Base-by-base conservation (phyloP, 2,797 vertebrate species). In the Trematomus bernacchii region DNA sequence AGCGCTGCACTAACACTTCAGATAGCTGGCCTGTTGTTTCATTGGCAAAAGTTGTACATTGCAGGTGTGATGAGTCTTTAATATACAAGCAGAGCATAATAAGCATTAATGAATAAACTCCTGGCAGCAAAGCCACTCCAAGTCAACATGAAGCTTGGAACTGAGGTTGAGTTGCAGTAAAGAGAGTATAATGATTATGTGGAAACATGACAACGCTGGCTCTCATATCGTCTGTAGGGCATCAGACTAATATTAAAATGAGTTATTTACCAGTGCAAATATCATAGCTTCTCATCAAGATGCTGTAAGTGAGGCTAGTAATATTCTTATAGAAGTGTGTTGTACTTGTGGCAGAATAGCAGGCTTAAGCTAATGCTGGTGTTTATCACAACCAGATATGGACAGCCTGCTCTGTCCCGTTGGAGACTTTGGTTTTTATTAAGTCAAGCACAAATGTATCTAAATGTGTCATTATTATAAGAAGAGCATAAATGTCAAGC, bases 291-390 rank as follows among this genome's bases (percentile, higher is more conserved):
- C 77, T 30, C 37, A 60, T 78, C 7, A 33, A 15, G 23, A 72
- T 51, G 51, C 10, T 4, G 10, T 27, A 52, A 52, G 18, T 6
- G 4, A 60, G 30, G 71, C 68, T 76, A 73, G 51, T 70, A 14
- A 64, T 50, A 54, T 51, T 76, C 37, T 62, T 18, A 59, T 11
- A 66, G 62, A 23, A 15, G 47, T 68, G 57, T 75, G 66, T 65
- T 70, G 65, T 69, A 72, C 21, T 65, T 46, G 16, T 67, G 40
- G 46, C 18, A 65, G 69, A 66, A 66, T 7, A 60, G 61, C 67
- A 75, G 61, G 70, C 86, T 85, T 72, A 73, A 85, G 71, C 55
- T 76, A 82, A 76, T 33, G 58, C 64, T 70, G 52, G 64, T 65
- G 64, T 84, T 83, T 71, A 66, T 80, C 60, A 61, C 74, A 43